Conservation (phyloP, 2,888 invertebrate genomes). For the Drosophila buzzatii region DNA sequence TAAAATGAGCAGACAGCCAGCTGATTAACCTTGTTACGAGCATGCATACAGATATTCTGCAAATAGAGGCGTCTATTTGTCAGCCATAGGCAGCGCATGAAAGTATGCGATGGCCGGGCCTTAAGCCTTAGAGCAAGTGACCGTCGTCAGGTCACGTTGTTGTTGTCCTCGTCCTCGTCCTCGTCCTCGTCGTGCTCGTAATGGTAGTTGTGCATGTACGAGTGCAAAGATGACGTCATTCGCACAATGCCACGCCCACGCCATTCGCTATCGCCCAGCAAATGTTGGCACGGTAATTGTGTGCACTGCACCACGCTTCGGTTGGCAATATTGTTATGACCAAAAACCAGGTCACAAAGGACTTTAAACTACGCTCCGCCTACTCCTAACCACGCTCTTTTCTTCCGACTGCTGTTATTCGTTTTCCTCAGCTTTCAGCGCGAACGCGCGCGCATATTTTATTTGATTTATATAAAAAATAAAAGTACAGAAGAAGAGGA, state of each 20-base stretch:
- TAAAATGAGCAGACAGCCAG: constrained; percentile 74
- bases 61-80: constrained; percentile 42
- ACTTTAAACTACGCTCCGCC: constrained; percentile 43
- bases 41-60: constrained; percentile 9
- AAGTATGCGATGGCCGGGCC: constrained; percentile 49
- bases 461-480: constrained; percentile 79
- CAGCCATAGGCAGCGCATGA: constrained; percentile 50
- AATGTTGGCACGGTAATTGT: constrained; percentile 79
- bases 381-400: constrained; percentile 16
- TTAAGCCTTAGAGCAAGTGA: constrained; percentile 65
- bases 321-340: constrained; percentile 78
- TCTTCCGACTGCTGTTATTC: constrained; percentile 49
- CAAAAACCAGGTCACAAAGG: constrained; percentile 82
- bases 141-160: constrained; percentile 75
- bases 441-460: constrained; percentile 81
- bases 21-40: constrained; percentile 72
- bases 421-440: constrained; percentile 70
- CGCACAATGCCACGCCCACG: constrained; percentile 60
- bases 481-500: constrained; percentile 3
- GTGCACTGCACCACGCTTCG: constrained; percentile 74
- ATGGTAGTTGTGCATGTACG: constrained; percentile 64
- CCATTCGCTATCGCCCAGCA: constrained; percentile 56
- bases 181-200: constrained; percentile 50
- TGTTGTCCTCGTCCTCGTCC: constrained; percentile 27
- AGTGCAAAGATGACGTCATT: constrained; percentile 78